phyloP scores from a whole-genome alignment of 2,113 vertebrate genomes.

The Sminthopsis crassicaudata region DNA sequence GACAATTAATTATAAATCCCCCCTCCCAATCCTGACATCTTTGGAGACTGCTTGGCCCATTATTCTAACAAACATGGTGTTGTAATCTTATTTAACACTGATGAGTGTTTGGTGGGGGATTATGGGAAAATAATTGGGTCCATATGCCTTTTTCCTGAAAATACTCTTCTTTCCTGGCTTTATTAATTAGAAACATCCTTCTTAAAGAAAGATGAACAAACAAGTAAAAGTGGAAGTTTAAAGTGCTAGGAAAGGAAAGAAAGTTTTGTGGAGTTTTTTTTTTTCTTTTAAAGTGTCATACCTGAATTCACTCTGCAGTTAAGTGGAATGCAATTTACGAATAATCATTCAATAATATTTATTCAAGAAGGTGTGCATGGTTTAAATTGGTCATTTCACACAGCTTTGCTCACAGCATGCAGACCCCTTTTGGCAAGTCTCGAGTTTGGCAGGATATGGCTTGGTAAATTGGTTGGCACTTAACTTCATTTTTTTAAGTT shows the following conservation, averaged over 20 bases:
- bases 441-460: constrained; percentile 56
- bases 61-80: background rate
- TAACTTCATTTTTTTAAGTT: constrained; percentile 58
- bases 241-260: background rate
- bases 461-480: constrained; percentile 75
- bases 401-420: constrained; percentile 65
- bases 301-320: background rate
- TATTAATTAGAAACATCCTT: constrained; percentile 6
- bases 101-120: background rate
- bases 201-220: constrained; percentile 32
- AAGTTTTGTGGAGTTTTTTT: background rate
- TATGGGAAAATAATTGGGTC: background rate
- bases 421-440: constrained; percentile 66
- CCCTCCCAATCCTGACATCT: background rate
- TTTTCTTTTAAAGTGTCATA: background rate
- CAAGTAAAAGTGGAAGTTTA: background rate
- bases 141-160: constrained; percentile 13
- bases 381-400: constrained; percentile 17
- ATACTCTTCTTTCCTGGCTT: background rate
- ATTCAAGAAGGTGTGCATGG: constrained; percentile 45
- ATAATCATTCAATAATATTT: constrained; percentile 28
- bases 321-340: constrained; percentile 31
- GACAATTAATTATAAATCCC: background rate
- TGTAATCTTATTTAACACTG: background rate
- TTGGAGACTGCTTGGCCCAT: background rate